Percentiles rank a stretch among this genome's conserved stretches.
These are phyloP conservation scores for Drosophila tani DNA, from an alignment of 1,140 invertebrate species.

Conservation along the genomic window DNA sequence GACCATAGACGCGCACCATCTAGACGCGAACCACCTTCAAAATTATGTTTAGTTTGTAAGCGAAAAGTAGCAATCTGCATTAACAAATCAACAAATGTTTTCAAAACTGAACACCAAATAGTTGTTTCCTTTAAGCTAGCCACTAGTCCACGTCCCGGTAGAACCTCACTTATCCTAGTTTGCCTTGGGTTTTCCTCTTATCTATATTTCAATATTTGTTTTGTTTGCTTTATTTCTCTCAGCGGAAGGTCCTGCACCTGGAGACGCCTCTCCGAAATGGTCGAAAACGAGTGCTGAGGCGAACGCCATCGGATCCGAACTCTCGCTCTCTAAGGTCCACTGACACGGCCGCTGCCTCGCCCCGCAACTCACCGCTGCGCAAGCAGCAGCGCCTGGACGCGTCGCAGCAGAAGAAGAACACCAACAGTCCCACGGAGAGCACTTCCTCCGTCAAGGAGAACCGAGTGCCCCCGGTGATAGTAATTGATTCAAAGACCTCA, in stretches of 20 bases:
- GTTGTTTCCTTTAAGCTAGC: slow-evolving; percentile 41
- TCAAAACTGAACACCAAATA: slow-evolving; percentile 38
- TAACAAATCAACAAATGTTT: slow-evolving; percentile 51
- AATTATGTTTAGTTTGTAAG: slow-evolving; percentile 28
- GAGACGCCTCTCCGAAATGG: slow-evolving; percentile 72
- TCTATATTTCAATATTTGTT: slow-evolving; percentile 23
- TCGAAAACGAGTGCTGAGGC: slow-evolving; percentile 57
- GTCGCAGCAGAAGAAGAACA: slow-evolving; percentile 14
- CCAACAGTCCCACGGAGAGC: slow-evolving; percentile 62
- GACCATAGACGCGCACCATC: slow-evolving; percentile 12
- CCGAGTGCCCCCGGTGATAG: slow-evolving; percentile 7
- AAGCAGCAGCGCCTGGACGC: slow-evolving; percentile 63
- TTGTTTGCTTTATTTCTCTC: slow-evolving; percentile 30
- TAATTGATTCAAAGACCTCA: background rate
- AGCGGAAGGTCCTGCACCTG: slow-evolving; percentile 60
- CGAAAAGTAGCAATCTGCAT: slow-evolving; percentile 38
- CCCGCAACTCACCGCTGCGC: slow-evolving; percentile 40
- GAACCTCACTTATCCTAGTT: slow-evolving; percentile 22
- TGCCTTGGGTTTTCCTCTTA: slow-evolving; percentile 7
- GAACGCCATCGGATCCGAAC: slow-evolving; percentile 9
- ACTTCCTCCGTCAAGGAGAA: slow-evolving; percentile 67
- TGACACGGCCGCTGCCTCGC: slow-evolving; percentile 13
- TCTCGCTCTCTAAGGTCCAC: slow-evolving; percentile 1
- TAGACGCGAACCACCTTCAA: background rate
- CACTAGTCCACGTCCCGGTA: background rate